Conservation (phyloP, 2,888 invertebrate genomes). For the Steinernema carpocapsae region DNA sequence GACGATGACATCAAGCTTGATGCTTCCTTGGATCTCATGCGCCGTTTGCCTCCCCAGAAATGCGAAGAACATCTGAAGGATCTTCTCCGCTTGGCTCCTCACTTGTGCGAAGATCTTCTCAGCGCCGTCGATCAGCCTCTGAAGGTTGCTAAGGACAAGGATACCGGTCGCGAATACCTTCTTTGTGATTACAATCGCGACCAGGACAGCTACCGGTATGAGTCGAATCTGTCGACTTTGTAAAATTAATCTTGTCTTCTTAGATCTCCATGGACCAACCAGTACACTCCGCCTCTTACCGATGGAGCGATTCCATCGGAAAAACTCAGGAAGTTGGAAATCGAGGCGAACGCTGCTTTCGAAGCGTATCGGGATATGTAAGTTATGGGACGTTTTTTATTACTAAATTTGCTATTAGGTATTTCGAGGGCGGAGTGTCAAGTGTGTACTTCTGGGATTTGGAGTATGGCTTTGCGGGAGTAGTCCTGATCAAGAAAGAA, state of each 20-base stretch:
- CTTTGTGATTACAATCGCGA: constrained; percentile 98
- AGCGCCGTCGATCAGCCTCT: constrained; percentile 97
- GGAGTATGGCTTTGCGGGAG: constrained; percentile 92
- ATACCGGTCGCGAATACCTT: constrained; percentile 92
- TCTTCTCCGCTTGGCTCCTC: constrained; percentile 92
- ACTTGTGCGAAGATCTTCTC: constrained; percentile 91
- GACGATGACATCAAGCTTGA: constrained; percentile 78
- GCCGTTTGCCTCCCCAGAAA: constrained; percentile 96
- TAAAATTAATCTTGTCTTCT: constrained; percentile 36
- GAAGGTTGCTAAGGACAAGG: constrained; percentile 90
- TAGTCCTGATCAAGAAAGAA: constrained; percentile 95
- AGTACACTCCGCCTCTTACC: constrained; percentile 94
- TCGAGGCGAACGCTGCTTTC: constrained; percentile 97
- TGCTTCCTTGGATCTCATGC: constrained; percentile 97
- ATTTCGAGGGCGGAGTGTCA: constrained; percentile 98
- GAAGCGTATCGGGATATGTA: constrained; percentile 86
- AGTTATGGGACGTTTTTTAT: constrained; percentile 37
- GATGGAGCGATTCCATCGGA: constrained; percentile 99
- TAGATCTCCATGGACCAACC: constrained; percentile 97
- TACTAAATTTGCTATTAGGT: constrained; percentile 75
- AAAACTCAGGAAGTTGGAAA: constrained; percentile 88
- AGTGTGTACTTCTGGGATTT: constrained; percentile 99
- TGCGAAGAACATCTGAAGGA: constrained; percentile 97
- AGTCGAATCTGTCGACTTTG: constrained; percentile 13
- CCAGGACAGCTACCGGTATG: constrained; percentile 90